These are phyloP conservation scores for Lepas anatifera DNA, from an alignment of 2,888 invertebrate genomes.

Conservation along the genomic window DNA sequence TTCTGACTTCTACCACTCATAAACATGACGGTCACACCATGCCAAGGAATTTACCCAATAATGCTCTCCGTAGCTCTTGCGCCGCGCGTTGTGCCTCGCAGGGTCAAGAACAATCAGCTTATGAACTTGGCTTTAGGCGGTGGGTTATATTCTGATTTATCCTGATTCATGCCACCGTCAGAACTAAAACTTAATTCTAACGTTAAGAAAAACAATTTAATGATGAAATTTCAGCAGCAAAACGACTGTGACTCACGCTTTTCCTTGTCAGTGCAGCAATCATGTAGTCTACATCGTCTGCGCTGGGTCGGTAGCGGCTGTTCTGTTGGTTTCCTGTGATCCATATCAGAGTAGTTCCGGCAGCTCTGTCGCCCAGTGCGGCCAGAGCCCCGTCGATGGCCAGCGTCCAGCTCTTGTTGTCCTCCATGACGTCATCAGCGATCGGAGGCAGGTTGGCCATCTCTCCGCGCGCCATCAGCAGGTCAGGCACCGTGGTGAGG, in stretches of 20 bases:
- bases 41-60: no score
- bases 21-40: no score
- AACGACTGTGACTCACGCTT: not conserved
- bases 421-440: not conserved
- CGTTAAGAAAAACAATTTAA: no score
- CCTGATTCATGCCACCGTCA: no score
- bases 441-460: not conserved
- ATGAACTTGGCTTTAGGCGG: no score
- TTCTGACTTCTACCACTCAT: no score
- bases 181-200: no score
- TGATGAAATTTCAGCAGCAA: no score
- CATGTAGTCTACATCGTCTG: not conserved
- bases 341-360: not conserved
- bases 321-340: not conserved
- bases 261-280: not conserved
- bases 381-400: not conserved
- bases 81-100: no score
- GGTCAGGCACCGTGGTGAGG: conserved; percentile 20
- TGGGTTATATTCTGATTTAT: no score
- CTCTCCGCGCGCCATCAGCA: not conserved
- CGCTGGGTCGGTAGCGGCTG: not conserved
- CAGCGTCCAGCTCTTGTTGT: not conserved
- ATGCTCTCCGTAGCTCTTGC: no score
- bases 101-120: no score
- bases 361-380: not conserved